Base-by-base conservation (phyloP, 2,113 vertebrate genomes). In the Nicator chloris region DNA sequence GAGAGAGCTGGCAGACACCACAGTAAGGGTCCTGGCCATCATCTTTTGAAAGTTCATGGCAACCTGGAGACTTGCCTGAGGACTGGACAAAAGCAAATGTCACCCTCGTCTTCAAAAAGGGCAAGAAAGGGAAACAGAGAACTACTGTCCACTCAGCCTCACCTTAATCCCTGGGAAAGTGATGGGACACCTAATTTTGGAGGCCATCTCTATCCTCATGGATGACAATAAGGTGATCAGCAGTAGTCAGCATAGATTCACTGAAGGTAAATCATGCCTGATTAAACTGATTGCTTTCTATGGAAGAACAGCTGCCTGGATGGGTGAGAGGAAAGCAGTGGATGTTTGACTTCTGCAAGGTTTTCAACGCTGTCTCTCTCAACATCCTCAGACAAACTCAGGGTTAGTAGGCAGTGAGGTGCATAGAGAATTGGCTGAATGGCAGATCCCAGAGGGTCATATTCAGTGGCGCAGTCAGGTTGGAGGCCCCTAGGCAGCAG, bases 181-280 rank as follows among this genome's bases (percentile, higher is more conserved):
- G 63, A 77, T 44, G 14, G 11, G 9, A 22, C 7, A 10, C 33
- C 10, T 51, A 4, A 2, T 61, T 69, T n/a, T 45, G 28, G 27
- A 61, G 47, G 39, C 28, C 6, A 2, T 44, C 33, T 77, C 33
- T 44, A 0, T 51, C 33, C 21, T 7, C 0, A 0, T 53, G 39
- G 3, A 20, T 20, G 39, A 61, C n/a, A 19, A 2, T 50, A 35
- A 44, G 14, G 23, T 45, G 27, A 69, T 53, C 39, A 69, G 37
- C 45, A 51, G 12, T 33, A 45, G 22, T 39, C 21, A 69, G 27
- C 39, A 27, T 69, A 39, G 45, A 69, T 53, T 78, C 54, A 23
- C 18, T 44, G 13, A 33, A 59, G 28, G 23, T 33, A 61, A 45
- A 69, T 69, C 28, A 28, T 28, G 19, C 28, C 57, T 45, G 33